Evolutionary conservation across 2,797 vertebrate genomes (phyloP).

Genomic region (Channallabes apus): DNA sequence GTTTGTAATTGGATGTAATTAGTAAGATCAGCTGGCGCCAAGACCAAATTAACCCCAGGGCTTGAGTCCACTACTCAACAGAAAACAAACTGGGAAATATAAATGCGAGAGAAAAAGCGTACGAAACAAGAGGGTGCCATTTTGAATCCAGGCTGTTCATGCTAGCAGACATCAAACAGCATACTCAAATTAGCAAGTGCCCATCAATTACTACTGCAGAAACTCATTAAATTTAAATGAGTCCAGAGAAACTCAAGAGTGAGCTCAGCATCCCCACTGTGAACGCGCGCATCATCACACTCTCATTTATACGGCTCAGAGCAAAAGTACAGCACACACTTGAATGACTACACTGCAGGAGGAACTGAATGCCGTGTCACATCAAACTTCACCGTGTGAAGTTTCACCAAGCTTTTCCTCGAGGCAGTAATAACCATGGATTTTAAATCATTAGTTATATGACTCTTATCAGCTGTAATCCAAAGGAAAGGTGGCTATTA

Average conservation of each 20-base stretch:
- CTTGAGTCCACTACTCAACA: not conserved
- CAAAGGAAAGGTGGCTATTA: not conserved
- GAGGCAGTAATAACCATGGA: not conserved
- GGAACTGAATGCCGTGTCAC: not conserved
- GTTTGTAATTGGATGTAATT: conserved; percentile 29
- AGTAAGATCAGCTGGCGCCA: not conserved
- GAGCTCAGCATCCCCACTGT: conserved; percentile 14
- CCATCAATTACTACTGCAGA: conserved; percentile 40
- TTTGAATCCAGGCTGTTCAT: conserved; percentile 18
- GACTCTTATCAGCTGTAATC: not conserved
- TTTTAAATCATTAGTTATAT: conserved; percentile 1
- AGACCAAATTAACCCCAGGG: not conserved
- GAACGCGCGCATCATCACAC: conserved; percentile 7
- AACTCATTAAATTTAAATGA: conserved; percentile 38
- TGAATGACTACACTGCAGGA: not conserved
- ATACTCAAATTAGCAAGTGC: conserved; percentile 26
- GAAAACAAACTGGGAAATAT: not conserved
- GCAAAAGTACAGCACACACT: conserved; percentile 19
- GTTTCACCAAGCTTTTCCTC: not conserved
- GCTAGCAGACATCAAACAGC: conserved; percentile 3
- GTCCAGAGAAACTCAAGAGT: conserved; percentile 14
- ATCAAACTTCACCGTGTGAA: not conserved
- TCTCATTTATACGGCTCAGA: conserved; percentile 8
- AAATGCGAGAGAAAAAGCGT: not conserved
- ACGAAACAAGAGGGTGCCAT: conserved; percentile 19